Conservation (phyloP, 2,113 vertebrate species). For the Uria aalge region DNA sequence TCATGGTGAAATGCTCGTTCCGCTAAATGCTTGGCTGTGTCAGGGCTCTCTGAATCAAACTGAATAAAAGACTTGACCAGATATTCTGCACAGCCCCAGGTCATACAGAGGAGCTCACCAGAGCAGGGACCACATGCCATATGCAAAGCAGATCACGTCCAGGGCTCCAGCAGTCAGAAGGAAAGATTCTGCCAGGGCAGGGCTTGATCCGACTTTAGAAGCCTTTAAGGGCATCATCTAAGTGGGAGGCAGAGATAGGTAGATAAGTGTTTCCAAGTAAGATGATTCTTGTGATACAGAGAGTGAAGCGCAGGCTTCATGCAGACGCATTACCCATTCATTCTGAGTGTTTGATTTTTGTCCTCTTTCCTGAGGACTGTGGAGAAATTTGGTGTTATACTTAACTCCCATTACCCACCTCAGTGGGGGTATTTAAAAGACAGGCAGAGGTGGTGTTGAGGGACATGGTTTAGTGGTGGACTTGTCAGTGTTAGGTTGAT, state of each 20-base stretch:
- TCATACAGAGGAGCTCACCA: conserved; percentile 19
- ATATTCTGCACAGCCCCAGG: conserved; percentile 41
- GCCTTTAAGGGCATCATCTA: background rate
- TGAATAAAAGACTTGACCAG: conserved; percentile 58
- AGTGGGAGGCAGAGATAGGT: background rate
- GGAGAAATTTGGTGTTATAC: background rate
- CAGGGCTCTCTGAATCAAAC: conserved; percentile 54
- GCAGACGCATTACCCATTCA: background rate
- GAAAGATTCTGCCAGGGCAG: background rate
- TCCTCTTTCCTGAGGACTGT: background rate
- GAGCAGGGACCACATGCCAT: background rate
- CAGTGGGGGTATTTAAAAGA: background rate
- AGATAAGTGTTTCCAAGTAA: background rate
- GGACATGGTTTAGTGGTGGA: too few species aligned
- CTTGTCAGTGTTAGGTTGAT: too few species aligned
- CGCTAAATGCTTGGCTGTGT: conserved; percentile 54
- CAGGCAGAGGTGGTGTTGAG: too few species aligned
- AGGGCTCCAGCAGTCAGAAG: background rate
- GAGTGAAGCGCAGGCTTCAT: background rate
- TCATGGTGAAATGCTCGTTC: conserved; percentile 61
- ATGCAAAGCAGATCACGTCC: background rate
- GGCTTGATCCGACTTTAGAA: background rate
- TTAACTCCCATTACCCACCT: background rate
- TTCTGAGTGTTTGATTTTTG: background rate
- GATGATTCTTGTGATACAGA: background rate